Conservation (phyloP, 2,797 vertebrate genomes). For the Spinus olivaceus region DNA sequence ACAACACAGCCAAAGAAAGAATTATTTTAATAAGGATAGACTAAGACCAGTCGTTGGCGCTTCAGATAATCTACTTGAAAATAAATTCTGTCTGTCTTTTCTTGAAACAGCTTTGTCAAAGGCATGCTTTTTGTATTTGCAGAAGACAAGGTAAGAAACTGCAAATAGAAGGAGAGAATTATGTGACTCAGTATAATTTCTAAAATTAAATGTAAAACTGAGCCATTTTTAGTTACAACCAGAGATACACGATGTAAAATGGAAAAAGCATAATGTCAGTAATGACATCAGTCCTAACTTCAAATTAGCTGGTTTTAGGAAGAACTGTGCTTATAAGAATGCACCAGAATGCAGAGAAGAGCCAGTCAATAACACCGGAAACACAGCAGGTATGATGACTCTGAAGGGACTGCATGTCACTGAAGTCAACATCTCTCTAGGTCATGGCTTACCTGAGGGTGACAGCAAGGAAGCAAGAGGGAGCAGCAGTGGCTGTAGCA, state of each 20-base stretch:
- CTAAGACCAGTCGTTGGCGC: not conserved
- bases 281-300: not conserved
- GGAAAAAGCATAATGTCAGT: slow-evolving; percentile 40
- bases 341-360: not conserved
- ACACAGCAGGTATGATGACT: not conserved
- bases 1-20: not conserved
- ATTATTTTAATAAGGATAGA: not conserved
- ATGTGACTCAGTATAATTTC: slow-evolving; percentile 29
- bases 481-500: not conserved
- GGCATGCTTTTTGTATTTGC: not conserved
- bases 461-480: not conserved
- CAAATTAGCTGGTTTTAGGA: not conserved
- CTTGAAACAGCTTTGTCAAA: not conserved
- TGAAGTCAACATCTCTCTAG: not conserved
- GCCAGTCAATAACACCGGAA: not conserved
- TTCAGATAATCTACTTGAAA: not conserved
- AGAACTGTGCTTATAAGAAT: not conserved
- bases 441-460: not conserved
- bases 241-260: not conserved
- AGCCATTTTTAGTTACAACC: not conserved
- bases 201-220: not conserved
- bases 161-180: not conserved
- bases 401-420: not conserved
- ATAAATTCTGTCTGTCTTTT: not conserved
- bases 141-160: not conserved